Evolutionary conservation across 2,113 vertebrate species (phyloP), one percentile per base, ranked within the genome.

Genomic region (Microtus montanus): DNA sequence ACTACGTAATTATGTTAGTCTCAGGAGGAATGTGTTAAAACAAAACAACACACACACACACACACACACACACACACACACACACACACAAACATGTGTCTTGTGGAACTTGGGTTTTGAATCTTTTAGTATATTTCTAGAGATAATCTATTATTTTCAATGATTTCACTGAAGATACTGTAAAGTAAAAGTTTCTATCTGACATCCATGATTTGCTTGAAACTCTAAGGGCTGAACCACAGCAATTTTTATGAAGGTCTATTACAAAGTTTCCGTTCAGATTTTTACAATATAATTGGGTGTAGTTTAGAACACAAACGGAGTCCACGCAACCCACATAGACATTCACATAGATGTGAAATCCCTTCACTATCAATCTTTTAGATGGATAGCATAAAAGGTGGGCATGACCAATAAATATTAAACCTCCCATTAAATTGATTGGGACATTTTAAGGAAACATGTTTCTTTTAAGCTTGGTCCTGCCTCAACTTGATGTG

Each of bases 1-100:
- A 7, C 33, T 49, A 35, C 7, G 30, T 96, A 94, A 92, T 96
- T 94, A 84, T n/a, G 22, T 63, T 79, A 94, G 15, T 82, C 90
- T 93, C 96, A 75, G 54, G 96, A 92, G 94, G 15, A 77, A 68
- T 77, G 33, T 80, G 28, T 77, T 88, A 1, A 93, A 20, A 58
- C 54, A 58, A 58, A 58, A 63, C 75, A 83, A 83, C 47, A 84
- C 15, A 58, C 54, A 58, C 54, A 58, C 41, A 44, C 54, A 54
- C 68, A 71, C 19, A 61, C 14, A 38, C 17, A 14, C 19, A 82
- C 41, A 41, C 41, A 41, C 41, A 41, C 41, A 41, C 41, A 41
- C 41, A 44, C 54, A 54, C 68, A 71, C 33, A 82, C 14, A 38
- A 19, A 14, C 19, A 82, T 41, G 24, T 17, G 44, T 92, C 17